Evolutionary conservation across 2,888 invertebrate species (phyloP).

Genomic region (Patella ulyssiponensis): DNA sequence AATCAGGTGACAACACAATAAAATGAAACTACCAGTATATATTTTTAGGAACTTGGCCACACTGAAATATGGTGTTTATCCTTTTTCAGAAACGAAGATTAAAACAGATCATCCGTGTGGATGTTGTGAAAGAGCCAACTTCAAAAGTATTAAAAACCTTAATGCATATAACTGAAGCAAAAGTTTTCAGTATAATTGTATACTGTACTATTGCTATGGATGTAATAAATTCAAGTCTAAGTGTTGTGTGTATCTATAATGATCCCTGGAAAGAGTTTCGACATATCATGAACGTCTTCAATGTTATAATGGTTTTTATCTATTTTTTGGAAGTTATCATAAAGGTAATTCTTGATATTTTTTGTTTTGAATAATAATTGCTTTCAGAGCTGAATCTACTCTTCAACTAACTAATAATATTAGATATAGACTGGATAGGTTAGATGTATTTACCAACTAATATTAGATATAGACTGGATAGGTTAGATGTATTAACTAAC

Average conservation of each 20-base stretch:
- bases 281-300: constrained; percentile 46
- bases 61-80: too few species aligned
- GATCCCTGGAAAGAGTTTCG: constrained; percentile 36
- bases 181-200: constrained; percentile 47
- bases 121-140: constrained; percentile 32
- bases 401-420: too few species aligned
- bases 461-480: too few species aligned
- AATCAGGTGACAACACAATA: too few species aligned
- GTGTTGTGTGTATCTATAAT: constrained; percentile 44
- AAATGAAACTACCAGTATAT: too few species aligned
- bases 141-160: constrained; percentile 22
- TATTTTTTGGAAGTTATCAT: constrained; percentile 56
- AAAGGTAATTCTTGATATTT: constrained; percentile 47
- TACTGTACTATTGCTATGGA: constrained; percentile 52
- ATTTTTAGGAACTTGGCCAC: too few species aligned
- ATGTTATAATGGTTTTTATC: constrained; percentile 51
- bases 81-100: constrained; percentile 49
- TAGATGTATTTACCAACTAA: too few species aligned
- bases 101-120: constrained; percentile 40
- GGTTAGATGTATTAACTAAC: too few species aligned
- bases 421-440: too few species aligned
- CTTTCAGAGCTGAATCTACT: too few species aligned
- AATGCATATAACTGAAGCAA: constrained; percentile 40
- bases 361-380: too few species aligned
- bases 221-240: constrained; percentile 49